Evolutionary conservation across 2,797 vertebrate genomes (phyloP), one percentile per base, ranked within the genome.

Genomic region (Ispidina lecontei): DNA sequence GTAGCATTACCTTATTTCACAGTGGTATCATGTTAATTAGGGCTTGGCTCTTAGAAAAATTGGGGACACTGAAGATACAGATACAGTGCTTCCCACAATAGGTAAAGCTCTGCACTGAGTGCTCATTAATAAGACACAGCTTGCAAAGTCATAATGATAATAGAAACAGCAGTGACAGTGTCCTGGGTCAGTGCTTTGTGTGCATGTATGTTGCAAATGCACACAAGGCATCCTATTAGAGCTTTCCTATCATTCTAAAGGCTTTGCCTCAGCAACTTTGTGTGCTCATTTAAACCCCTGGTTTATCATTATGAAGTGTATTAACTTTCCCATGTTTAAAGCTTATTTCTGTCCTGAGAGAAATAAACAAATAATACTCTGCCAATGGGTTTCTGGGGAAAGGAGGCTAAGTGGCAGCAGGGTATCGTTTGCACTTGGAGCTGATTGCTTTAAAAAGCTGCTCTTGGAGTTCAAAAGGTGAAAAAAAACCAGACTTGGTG

Each of bases 181-280:
- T 96, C 89, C 73, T 86, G 86, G 92, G 96, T 97, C 95, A 96
- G 56, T 78, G 84, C 91, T 93, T 95, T 54, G 84, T 70, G 83
- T 78, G 56, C 33, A 8, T 44, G 17, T 71, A 80, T 79, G 44
- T 94, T 96, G 94, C 84, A 64, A 59, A 88, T 84, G 46, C 78
- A 81, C 81, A 86, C 84, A 84, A 96, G 83, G 60, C 82, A 85
- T 94, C 82, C 90, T 96, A 75, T 95, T 95, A 95, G 87, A 84
- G 68, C 62, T 95, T 96, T 92, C 91, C 95, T 93, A 95, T 75
- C 0, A 82, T 91, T 92, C 91, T 76, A 74, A 95, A 96, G 65
- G 82, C 87, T 96, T 95, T 91, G 89, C 75, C 89, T 97, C 93
- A 82, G 84, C 93, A 94, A 95, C 78, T 87, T 84, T 96, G 91